These are phyloP conservation scores for Caerostris darwini DNA, from an alignment of 1,140 invertebrate genomes.

Conservation along the genomic window DNA sequence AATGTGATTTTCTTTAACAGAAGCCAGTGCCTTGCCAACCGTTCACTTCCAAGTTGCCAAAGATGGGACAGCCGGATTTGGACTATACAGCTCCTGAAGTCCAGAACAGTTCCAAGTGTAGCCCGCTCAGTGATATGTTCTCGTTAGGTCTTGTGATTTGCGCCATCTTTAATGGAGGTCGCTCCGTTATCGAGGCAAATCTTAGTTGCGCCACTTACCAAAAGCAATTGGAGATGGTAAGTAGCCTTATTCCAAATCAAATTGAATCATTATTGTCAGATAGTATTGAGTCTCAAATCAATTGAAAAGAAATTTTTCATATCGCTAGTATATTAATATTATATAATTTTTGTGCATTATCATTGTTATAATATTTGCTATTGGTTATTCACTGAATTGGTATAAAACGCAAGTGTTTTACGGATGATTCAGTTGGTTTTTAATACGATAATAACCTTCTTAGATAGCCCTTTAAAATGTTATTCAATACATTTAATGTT, in stretches of 20 bases:
- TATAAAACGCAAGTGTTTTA: too few relatives aligned
- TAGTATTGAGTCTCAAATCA: too few relatives aligned
- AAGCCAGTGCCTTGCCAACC: constrained; percentile 78
- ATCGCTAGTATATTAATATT: too few relatives aligned
- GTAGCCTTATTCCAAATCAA: not conserved
- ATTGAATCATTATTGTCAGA: too few relatives aligned
- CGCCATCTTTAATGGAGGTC: constrained; percentile 93
- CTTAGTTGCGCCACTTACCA: constrained; percentile 73
- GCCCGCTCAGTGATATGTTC: constrained; percentile 95
- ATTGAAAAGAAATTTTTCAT: too few relatives aligned
- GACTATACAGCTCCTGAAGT: constrained; percentile 96
- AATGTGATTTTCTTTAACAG: constrained; percentile 63
- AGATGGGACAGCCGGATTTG: constrained; percentile 93
- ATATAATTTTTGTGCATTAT: too few relatives aligned
- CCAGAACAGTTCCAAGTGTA: constrained; percentile 90
- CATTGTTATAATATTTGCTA: too few relatives aligned
- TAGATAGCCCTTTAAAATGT: too few relatives aligned
- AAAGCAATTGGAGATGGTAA: constrained; percentile 78
- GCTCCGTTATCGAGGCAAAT: constrained; percentile 84
- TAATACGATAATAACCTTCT: too few relatives aligned
- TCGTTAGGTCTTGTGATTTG: constrained; percentile 95
- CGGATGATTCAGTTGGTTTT: too few relatives aligned
- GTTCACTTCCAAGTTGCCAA: constrained; percentile 79
- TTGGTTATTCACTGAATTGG: too few relatives aligned
- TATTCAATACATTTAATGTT: too few relatives aligned